Evolutionary conservation across 1,140 invertebrate genomes (phyloP).

Genomic region (Laupala kohalensis): DNA sequence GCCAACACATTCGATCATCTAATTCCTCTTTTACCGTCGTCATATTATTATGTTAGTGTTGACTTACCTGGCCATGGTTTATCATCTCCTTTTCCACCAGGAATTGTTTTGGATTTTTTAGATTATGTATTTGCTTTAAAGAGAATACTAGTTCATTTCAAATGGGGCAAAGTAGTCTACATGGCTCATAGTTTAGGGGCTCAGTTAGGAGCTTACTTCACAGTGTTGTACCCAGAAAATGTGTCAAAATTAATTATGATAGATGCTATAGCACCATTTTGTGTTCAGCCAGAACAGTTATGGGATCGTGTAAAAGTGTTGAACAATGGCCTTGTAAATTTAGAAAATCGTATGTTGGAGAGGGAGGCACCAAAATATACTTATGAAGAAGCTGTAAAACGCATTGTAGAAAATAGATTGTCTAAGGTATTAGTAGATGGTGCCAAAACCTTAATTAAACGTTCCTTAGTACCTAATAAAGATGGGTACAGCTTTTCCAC

Average conservation of each 20-base stretch:
- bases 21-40: conserved; percentile 38
- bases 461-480: conserved; percentile 26
- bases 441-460: conserved; percentile 34
- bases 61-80: conserved; percentile 57
- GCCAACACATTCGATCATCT: conserved; percentile 50
- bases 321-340: conserved; percentile 22
- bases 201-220: conserved; percentile 30
- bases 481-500: conserved; percentile 26
- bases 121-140: conserved; percentile 35
- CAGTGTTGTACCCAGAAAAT: conserved; percentile 33
- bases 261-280: conserved; percentile 31
- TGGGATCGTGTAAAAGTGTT: conserved; percentile 19
- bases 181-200: conserved; percentile 44
- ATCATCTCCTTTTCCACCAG: conserved; percentile 43
- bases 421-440: conserved; percentile 27
- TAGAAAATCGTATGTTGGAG: conserved; percentile 21
- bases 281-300: conserved; percentile 22
- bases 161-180: conserved; percentile 37
- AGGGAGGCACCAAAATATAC: conserved; percentile 27
- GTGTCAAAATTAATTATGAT: conserved; percentile 37
- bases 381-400: conserved; percentile 34
- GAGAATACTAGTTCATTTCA: conserved; percentile 37
- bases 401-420: conserved; percentile 25
- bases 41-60: conserved; percentile 45
- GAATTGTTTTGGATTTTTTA: conserved; percentile 30